These are phyloP conservation scores for Pseudomyrmex dendroicus DNA, from an alignment of 1,140 invertebrate genomes.

Conservation along the genomic window DNA sequence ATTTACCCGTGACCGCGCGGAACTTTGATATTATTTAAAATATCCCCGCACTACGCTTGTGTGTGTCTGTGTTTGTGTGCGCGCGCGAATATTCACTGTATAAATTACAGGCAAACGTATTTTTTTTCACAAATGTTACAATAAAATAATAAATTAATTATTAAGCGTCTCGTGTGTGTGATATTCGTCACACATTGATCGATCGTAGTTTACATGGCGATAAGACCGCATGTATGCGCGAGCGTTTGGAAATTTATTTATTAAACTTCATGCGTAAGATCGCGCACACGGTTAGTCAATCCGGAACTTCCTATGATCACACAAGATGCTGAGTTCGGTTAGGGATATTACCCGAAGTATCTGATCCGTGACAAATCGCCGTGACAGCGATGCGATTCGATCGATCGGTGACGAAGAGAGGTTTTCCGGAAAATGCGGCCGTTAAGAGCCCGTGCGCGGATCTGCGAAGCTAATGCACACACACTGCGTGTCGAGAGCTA, in stretches of 20 bases:
- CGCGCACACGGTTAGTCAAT: not conserved
- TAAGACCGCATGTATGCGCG: not conserved
- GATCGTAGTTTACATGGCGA: not conserved
- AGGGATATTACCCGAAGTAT: not conserved
- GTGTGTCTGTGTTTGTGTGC: not conserved
- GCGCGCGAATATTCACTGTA: too few relatives aligned
- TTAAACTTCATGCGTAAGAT: not conserved
- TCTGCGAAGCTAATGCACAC: slow-evolving; percentile 38
- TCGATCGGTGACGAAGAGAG: slow-evolving; percentile 18
- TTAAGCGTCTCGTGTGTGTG: too few relatives aligned
- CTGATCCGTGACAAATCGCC: slow-evolving; percentile 45
- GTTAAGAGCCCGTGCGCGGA: slow-evolving; percentile 7
- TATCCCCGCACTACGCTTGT: not conserved
- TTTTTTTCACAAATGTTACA: too few relatives aligned
- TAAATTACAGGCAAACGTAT: too few relatives aligned
- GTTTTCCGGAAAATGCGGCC: slow-evolving; percentile 35
- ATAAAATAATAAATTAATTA: too few relatives aligned
- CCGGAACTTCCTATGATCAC: slow-evolving; percentile 9
- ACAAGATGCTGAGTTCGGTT: slow-evolving; percentile 12
- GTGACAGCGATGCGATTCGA: slow-evolving; percentile 17
- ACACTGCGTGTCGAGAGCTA: not conserved
- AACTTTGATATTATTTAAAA: slow-evolving; percentile 35
- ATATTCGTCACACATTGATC: not conserved
- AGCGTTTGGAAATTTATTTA: not conserved
- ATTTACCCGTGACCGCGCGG: slow-evolving; percentile 28